Evolutionary conservation across 1,140 invertebrate genomes (phyloP), one percentile per base, ranked within the genome.

Genomic region (Maniola jurtina): DNA sequence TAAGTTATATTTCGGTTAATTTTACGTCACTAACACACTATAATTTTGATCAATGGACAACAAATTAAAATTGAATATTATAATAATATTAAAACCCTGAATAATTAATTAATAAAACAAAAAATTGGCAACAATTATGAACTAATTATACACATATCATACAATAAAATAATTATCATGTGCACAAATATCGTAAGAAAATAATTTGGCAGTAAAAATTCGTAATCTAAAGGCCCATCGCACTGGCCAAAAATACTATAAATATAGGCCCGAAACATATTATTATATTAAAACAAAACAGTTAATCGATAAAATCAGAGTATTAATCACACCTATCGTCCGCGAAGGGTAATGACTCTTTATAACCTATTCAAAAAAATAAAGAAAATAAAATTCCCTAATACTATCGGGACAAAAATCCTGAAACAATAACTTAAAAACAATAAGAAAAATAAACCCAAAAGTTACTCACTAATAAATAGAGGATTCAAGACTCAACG

Each of bases 201-300:
- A 88, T 87, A 90, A 90, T 89, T 90, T 90, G 88, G 88, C 88
- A 90, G 88, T 90, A 89, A 90, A 88, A 89, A 89, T 90, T 89
- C 86, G 85, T 90, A 90, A 75, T 80, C 85, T 90, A 89, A 86
- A 87, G 85, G 86, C 86, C 88, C 80, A 83, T 84, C 83, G 82
- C 81, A 84, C 81, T 82, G 81, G 84, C 84, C 88, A 83, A 87
- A 84, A 88, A 88, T 88, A 90, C 86, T 90, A 90, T 84, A 84
- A 84, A 88, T 82, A 82, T 89, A 89, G 88, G 88, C 88, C 84
- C 74, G 61, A 75, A 84, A 84, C 78, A 80, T 86, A 55, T 55
- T 55, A 85, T 83, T 55, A 85, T 83, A 79, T 81, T 83, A 83
- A 73, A 87, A 86, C 72, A 83, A 90, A 87, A 82, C 75, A 88